Base-by-base conservation (phyloP, 2,888 invertebrate genomes). In the Barypeithes pellucidus region DNA sequence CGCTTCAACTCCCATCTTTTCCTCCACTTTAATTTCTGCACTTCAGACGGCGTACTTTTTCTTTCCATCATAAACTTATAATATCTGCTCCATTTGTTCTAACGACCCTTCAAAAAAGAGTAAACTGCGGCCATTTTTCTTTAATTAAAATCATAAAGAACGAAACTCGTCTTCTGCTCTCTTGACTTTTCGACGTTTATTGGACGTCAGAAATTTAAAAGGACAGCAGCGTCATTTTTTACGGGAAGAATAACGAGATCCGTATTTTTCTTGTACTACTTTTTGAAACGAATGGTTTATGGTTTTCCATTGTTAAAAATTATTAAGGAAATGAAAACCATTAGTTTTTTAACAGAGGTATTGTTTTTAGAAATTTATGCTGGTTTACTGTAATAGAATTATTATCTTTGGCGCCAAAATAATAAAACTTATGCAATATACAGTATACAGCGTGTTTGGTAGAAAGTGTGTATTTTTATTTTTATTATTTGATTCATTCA, bases 121-220 rank as follows among this genome's bases (percentile, higher is more conserved):
- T 12, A 33, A 47, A 50, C 12, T 9, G 39, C 41, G 9, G 36
- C 50, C 68, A 60, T 68, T 68, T 68, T 68, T 68, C 68, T 68
- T 68, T 68, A 68, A 60, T 68, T 60, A 68, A 68, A 68, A 60
- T 47, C 60, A 22, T 60, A 68, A 68, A 60, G 47, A 68, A 67
- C 3, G 57, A 67, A 67, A 43, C 41, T 39, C 54, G 43, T 67
- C 67, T 67, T 67, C 45, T 45, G 57, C 57, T 57, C 43, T 57
- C 43, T 59, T 67, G 57, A 67, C 67, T 67, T 67, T 43, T 14
- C 57, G 67, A 67, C 67, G 43, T 54, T 67, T 67, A 67, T 67
- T 67, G 41, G 67, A 57, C 57, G 57, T 41, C 20, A 24, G 57
- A 45, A 57, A 57, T 57, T 67, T 67, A 45, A 45, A 62, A 11